Base-by-base conservation (phyloP, 2,888 invertebrate genomes). In the Neoascia interrupta region DNA sequence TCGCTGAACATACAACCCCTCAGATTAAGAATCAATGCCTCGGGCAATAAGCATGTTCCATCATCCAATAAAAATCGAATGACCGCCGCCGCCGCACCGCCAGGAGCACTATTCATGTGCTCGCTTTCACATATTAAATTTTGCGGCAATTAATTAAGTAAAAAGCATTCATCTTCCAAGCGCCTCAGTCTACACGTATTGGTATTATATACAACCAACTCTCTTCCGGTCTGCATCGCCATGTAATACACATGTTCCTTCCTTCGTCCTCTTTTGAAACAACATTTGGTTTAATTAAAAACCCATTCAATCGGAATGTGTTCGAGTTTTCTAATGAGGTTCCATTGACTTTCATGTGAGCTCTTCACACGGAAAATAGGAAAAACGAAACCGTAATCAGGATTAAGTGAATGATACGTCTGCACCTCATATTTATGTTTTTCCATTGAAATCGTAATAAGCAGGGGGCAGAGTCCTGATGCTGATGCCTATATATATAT, bases 321-420 rank as follows among this genome's bases (percentile, higher is more conserved):
- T 61, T 61, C 37, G 49, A 49, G 28, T 47, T 61, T 47, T 43
- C 49, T 61, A 61, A 61, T 61, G 49, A 61, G 49, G 28, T 49
- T 49, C 39, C 49, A 61, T 49, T 49, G 61, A 61, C 49, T 61
- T 21, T 16, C 28, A 41, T 11, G 41, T 19, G 16, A 5, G 23
- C 26, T 39, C 26, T 26, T 8, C 60, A 49, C 26, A 13, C 23
- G 23, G 11, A 26, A 39, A 15, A 18, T 28, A 16, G 3, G n/a
- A 47, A 31, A 37, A 18, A 28, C 28, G 39, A 37, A 36, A 61
- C 49, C 39, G 37, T 49, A 49, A 49, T 49, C 61, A 49, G 61
- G 49, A 61, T 49, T 61, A 61, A 61, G 61, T 61, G 49, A 61
- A 61, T 61, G 39, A 61, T 61, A 37, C 1, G 37, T 37, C 49